Evolutionary conservation across 2,888 invertebrate species (phyloP).

Genomic region (Melieria picta): DNA sequence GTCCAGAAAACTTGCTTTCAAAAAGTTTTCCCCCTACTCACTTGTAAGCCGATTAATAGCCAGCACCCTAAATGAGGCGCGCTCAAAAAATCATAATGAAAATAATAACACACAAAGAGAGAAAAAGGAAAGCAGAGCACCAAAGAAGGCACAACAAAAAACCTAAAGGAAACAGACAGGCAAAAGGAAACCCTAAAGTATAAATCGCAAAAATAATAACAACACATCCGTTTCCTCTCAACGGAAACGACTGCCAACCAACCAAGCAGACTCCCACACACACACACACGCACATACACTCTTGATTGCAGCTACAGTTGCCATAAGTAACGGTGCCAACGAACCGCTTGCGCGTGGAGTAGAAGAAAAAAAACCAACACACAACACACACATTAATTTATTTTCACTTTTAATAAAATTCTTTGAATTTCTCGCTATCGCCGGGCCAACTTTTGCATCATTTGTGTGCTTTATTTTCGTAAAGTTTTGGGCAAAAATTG

Average conservation of each 20-base stretch:
- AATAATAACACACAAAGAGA: not conserved
- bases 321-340: too few relatives aligned
- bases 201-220: not conserved
- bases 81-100: not conserved
- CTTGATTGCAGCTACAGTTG: not conserved
- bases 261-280: not conserved
- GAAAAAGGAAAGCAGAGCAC: too few relatives aligned
- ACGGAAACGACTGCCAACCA: not conserved
- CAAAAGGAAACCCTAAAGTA: too few relatives aligned
- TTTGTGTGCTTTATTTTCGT: not conserved
- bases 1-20: too few relatives aligned
- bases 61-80: not conserved
- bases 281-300: not conserved
- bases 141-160: too few relatives aligned
- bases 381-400: slow-evolving; percentile 11
- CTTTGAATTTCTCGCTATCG: not conserved
- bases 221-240: slow-evolving; percentile 3
- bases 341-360: too few relatives aligned
- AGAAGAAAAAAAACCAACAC: not conserved
- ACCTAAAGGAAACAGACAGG: too few relatives aligned
- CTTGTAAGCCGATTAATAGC: not conserved
- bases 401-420: slow-evolving; percentile 9
- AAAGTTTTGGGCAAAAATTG: not conserved
- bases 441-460: not conserved
- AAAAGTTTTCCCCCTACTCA: not conserved